A percentile compares a stretch with the other conserved stretches of the same genome.
phyloP scores from a whole-genome alignment of 2,888 invertebrate genomes.

The Platycheirus albimanus region DNA sequence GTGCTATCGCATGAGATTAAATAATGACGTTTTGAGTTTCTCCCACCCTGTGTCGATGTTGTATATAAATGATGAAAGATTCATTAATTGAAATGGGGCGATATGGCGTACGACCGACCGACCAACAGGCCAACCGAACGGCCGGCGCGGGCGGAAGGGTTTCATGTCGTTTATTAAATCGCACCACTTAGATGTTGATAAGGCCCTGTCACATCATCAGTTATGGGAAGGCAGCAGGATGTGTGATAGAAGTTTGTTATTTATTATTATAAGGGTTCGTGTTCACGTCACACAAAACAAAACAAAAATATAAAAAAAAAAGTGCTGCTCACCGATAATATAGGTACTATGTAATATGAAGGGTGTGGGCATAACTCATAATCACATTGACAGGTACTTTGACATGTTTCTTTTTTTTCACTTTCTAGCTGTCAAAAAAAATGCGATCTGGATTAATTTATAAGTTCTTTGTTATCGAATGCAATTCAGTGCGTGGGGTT shows the following conservation, averaged over 20 bases:
- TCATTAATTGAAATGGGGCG: slow-evolving; percentile 20
- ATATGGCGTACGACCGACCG: background rate
- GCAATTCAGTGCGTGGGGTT: too few relatives aligned
- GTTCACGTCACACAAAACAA: slow-evolving; percentile 17
- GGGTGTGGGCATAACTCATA: slow-evolving; percentile 34
- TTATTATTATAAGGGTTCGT: slow-evolving; percentile 29
- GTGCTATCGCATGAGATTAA: slow-evolving; percentile 14
- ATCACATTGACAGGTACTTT: slow-evolving; percentile 31
- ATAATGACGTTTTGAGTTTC: slow-evolving; percentile 4
- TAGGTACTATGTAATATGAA: too few relatives aligned
- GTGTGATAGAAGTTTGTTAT: slow-evolving; percentile 18
- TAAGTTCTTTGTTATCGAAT: too few relatives aligned
- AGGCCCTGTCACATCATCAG: slow-evolving; percentile 24
- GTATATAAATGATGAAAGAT: slow-evolving; percentile 21
- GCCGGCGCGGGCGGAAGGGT: background rate
- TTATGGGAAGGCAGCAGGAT: background rate
- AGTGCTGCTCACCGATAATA: background rate
- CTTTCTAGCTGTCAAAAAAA: slow-evolving; percentile 18
- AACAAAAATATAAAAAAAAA: too few relatives aligned
- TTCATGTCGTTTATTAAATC: slow-evolving; percentile 45
- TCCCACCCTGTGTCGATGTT: background rate
- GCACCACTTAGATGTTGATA: slow-evolving; percentile 53
- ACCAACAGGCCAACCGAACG: background rate
- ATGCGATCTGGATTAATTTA: slow-evolving; percentile 9
- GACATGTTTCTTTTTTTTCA: background rate